Conservation (phyloP, 1,140 invertebrate species). For the Zaprionus nigranus region DNA sequence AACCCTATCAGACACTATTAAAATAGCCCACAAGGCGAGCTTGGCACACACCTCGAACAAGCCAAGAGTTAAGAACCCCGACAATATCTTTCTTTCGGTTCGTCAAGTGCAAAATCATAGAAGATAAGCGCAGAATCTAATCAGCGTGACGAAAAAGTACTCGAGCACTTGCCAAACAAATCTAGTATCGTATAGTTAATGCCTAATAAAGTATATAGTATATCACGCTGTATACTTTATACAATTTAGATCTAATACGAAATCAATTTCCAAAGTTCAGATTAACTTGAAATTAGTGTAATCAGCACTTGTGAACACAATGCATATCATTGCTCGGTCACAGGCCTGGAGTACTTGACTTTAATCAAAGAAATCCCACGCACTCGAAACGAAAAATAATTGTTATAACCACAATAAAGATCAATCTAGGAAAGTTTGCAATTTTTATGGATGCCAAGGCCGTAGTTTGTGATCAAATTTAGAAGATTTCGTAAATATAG, state of each 20-base stretch:
- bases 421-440: background rate
- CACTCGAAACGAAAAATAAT: background rate
- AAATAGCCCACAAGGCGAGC: background rate
- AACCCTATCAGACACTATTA: no score
- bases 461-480: no score
- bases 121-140: slow-evolving; percentile 1
- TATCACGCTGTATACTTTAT: background rate
- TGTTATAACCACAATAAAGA: background rate
- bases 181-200: background rate
- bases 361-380: background rate
- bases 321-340: background rate
- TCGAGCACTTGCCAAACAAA: background rate
- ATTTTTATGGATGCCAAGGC: background rate
- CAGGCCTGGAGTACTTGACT: background rate
- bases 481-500: no score
- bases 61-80: background rate
- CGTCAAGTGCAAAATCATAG: slow-evolving; percentile 4
- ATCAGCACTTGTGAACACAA: background rate
- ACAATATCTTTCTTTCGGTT: background rate
- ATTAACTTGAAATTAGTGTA: background rate
- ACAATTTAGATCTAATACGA: background rate
- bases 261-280: background rate
- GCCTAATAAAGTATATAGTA: background rate
- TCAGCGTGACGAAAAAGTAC: background rate
- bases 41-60: no score